A percentile compares a stretch with the other conserved stretches of the same genome.
These are phyloP conservation scores for Psix sp. DNA, from an alignment of 1,140 invertebrate species.

Conservation along the genomic window DNA sequence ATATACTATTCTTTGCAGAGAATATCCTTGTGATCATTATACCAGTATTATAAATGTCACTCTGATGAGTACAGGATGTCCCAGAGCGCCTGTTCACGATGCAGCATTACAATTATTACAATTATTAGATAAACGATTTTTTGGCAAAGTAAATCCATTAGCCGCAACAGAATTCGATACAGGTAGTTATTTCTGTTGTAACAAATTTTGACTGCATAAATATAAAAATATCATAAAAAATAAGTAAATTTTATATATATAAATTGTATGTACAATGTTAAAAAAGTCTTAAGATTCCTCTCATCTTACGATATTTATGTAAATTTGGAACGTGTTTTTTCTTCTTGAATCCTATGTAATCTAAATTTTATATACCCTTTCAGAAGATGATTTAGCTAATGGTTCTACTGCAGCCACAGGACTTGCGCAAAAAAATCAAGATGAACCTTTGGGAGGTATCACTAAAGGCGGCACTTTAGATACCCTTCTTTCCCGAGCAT, in stretches of 20 bases:
- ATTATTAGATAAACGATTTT: constrained; percentile 95
- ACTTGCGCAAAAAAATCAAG: constrained; percentile 57
- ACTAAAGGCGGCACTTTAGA: constrained; percentile 85
- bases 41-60: constrained; percentile 98
- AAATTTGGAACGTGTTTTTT: no score
- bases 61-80: constrained; percentile 95
- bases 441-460: constrained; percentile 51
- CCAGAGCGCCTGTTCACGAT: constrained; percentile 92
- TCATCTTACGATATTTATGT: no score
- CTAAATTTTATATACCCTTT: constrained; percentile 60
- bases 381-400: constrained; percentile 76
- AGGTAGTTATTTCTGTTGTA: no score
- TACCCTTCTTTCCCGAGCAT: constrained; percentile 88
- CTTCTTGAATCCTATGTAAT: no score
- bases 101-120: constrained; percentile 96
- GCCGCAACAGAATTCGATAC: constrained; percentile 82
- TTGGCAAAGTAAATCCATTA: constrained; percentile 86
- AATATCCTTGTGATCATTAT: constrained; percentile 99
- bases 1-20: constrained; percentile 82
- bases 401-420: constrained; percentile 59
- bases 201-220: no score
- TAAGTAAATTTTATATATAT: background rate
- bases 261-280: no score
- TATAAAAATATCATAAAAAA: background rate
- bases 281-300: no score